Percentiles rank a stretch among this genome's conserved stretches.
Evolutionary conservation across 2,113 vertebrate species (phyloP).

Genomic region (Hemicordylus capensis): DNA sequence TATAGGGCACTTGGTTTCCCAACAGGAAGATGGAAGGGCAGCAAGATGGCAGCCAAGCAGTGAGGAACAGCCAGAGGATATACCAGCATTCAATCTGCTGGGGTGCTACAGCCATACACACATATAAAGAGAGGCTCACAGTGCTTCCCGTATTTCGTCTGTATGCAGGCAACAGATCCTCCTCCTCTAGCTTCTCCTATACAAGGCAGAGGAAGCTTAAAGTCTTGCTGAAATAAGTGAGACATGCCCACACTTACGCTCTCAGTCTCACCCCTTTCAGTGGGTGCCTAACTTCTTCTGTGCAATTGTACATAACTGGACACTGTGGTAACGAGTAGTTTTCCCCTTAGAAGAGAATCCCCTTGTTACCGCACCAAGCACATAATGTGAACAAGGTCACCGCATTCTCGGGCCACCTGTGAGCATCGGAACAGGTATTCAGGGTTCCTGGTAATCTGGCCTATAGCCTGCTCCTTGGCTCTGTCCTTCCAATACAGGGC

Average conservation of each 20-base stretch:
- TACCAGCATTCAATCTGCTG: background rate
- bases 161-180: background rate
- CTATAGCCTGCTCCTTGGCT: background rate
- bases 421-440: background rate
- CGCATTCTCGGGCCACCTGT: background rate
- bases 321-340: background rate
- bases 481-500: background rate
- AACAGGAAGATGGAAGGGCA: background rate
- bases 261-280: background rate
- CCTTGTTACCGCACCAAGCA: background rate
- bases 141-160: background rate
- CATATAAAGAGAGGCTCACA: background rate
- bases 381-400: background rate
- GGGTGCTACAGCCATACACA: too few species aligned
- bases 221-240: background rate
- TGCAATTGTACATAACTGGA: background rate
- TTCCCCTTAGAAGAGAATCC: background rate
- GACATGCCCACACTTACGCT: background rate
- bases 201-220: background rate
- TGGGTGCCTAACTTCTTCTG: background rate
- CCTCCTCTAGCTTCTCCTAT: background rate
- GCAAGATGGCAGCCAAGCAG: too few species aligned
- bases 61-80: background rate
- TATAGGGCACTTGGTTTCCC: background rate
- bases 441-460: background rate